A percentile compares a stretch with the other conserved stretches of the same genome.
phyloP scores from a whole-genome alignment of 2,113 vertebrate genomes.

The Hassar affinis region DNA sequence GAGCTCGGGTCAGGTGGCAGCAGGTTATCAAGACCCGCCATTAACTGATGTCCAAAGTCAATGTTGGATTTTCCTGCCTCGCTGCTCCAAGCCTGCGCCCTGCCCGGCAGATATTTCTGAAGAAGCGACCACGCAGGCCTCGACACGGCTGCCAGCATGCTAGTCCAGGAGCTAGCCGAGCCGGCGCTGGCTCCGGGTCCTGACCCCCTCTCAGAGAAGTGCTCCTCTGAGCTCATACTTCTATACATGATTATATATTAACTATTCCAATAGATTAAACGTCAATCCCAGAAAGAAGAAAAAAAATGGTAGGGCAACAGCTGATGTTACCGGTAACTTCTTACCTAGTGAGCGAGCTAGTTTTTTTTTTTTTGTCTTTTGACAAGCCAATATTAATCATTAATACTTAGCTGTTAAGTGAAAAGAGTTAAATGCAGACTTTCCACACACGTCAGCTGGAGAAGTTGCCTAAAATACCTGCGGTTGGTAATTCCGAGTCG shows the following conservation, averaged over 20 bases:
- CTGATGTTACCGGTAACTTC: neutral
- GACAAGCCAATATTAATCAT: neutral
- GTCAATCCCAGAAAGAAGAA: neutral
- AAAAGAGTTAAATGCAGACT: neutral
- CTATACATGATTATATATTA: conserved; percentile 58
- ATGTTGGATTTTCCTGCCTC: conserved; percentile 33
- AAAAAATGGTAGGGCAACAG: neutral
- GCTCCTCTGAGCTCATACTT: conserved; percentile 53
- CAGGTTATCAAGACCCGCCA: conserved; percentile 55
- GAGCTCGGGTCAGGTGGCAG: conserved; percentile 41
- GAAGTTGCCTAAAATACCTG: neutral
- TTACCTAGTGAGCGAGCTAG: neutral
- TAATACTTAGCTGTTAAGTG: neutral
- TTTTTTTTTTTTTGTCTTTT: neutral
- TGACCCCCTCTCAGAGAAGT: conserved; percentile 41
- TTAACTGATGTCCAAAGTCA: conserved; percentile 46
- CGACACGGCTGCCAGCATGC: conserved; percentile 63
- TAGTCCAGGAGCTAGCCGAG: conserved; percentile 70
- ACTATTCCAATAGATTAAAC: conserved; percentile 7
- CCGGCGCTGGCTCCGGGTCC: conserved; percentile 34
- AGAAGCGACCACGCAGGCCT: conserved; percentile 67
- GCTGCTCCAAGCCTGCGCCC: neutral
- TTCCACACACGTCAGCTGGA: neutral
- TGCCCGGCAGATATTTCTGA: conserved; percentile 60
- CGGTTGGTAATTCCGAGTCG: neutral